Evolutionary conservation across 35 echinoderm and acorn worm species (phyloP), one percentile per base, ranked within the genome.

Genomic region (Holothuria glaberrima): DNA sequence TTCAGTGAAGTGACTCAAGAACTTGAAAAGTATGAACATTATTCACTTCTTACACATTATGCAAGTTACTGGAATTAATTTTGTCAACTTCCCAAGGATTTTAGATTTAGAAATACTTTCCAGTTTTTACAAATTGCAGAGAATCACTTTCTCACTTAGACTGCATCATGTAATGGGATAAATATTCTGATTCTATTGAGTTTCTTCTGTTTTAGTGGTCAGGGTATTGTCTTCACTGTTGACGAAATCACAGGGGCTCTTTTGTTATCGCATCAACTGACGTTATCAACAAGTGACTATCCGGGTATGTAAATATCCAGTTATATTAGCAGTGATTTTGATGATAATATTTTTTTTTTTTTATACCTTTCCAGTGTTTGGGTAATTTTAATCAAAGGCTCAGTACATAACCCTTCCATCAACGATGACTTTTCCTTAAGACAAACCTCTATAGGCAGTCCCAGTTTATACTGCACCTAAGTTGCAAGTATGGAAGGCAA

Each of bases 171-270:
- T 44, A 77, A 50, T 41, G 36, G 2, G 36, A 4, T 41, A 4
- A 41, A 4, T 77, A 41, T 86, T 86, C 54, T 86, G 64, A 12
- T 33, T 34, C 58, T 30, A 29, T 31, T 70, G 9, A 4, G 9
- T 89, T 65, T 50, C 29, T 29, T 85, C 75, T 85, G 41, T 61
- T 52, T 73, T 89, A 99, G 97, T 91, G 97, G 97, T 48, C 93
- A 99, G 80, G 97, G 97, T 65, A 94, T 99, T 58, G 97, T 99
- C 56, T 99, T 89, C 68, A 92, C 90, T 34, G 88, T 99, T 3
- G 97, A 99, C 80, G 97, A 99, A 64, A 93, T 99, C 60, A 99
- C 97, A 36, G 97, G 97, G 29, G 93, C 93, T 24, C 75, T 99
- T 44, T 78, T 95, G 21, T 74, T 99, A 24, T 99, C 97, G 59